These are phyloP conservation scores for Mus minutoides DNA, from an alignment of 2,797 vertebrate species.

Conservation along the genomic window DNA sequence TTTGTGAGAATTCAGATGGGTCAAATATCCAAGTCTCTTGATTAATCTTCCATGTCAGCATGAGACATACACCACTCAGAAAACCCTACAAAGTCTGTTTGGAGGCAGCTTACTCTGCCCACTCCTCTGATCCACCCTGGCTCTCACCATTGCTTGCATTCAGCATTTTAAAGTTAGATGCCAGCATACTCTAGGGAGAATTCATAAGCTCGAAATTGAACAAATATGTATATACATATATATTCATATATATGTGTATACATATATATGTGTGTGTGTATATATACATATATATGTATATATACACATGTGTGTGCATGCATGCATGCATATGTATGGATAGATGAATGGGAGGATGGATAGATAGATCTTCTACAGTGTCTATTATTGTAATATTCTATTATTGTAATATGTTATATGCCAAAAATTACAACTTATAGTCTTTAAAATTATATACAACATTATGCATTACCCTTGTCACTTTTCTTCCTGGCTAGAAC, in stretches of 20 bases:
- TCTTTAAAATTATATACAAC: not conserved
- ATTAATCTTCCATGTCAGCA: not conserved
- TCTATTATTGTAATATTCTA: not conserved
- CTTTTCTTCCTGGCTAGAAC: constrained; percentile 3
- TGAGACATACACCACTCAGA: not conserved
- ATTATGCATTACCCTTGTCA: not conserved
- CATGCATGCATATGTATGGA: too few species aligned
- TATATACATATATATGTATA: too few species aligned
- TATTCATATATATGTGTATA: too few species aligned
- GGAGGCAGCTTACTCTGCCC: not conserved
- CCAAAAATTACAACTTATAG: not conserved
- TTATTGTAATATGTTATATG: not conserved
- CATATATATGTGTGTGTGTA: too few species aligned
- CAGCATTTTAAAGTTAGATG: not conserved
- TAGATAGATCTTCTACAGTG: not conserved
- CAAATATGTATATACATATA: too few species aligned
- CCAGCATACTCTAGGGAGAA: not conserved
- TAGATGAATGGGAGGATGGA: too few species aligned
- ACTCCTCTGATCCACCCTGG: not conserved
- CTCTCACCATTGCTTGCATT: not conserved
- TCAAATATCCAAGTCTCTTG: not conserved
- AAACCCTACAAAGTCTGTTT: not conserved
- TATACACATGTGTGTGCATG: too few species aligned
- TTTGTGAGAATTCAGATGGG: not conserved
- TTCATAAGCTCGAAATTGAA: not conserved